Base-by-base conservation (phyloP, 2,797 vertebrate genomes). In the Vireo griseus region DNA sequence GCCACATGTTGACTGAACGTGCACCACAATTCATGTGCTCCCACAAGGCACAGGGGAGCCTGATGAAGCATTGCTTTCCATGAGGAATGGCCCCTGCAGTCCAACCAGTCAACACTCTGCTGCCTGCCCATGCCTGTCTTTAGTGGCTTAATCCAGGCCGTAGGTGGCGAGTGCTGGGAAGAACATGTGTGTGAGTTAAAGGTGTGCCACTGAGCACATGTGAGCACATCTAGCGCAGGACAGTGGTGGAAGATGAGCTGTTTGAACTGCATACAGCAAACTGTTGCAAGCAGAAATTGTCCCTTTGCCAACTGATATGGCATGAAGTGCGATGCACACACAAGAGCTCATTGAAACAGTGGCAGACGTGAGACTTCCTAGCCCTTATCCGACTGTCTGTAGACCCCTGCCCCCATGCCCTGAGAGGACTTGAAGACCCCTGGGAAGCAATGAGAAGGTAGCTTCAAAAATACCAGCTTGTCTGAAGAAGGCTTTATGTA, bases 151-250 rank as follows among this genome's bases (percentile, higher is more conserved):
- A 51, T 37, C 7, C 8, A 24, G 54, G 37, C 24, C 1, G 0
- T 3, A 13, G 57, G 29, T 31, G 42, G 52, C 0, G 0, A 44
- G 6, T 6, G n/a, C 83, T 28, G 50, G 54, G 66, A 81, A n/a
- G 7, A 75, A 7, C 28, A 11, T 0, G 0, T 25, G 18, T 8
- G 9, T 28, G 72, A 76, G 71, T 24, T 37, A 16, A 28, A 87
- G 52, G 39, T 21, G 55, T 37, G 39, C 48, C 72, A 11, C 16
- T 0, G 1, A 0, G 0, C 26, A 11, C 0, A 0, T 21, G 61
- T 28, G 69, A 65, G 39, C n/a, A 54, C 14, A 3, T 11, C 42
- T 16, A 24, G 50, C 26, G 4, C 11, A 18, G 44, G 50, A n/a
- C 1, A 5, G 39, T 51, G 13, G 42, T 1, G 5, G 35, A 16